Conservation (phyloP, 2,113 vertebrate genomes). For the Orientallactaga bullata region DNA sequence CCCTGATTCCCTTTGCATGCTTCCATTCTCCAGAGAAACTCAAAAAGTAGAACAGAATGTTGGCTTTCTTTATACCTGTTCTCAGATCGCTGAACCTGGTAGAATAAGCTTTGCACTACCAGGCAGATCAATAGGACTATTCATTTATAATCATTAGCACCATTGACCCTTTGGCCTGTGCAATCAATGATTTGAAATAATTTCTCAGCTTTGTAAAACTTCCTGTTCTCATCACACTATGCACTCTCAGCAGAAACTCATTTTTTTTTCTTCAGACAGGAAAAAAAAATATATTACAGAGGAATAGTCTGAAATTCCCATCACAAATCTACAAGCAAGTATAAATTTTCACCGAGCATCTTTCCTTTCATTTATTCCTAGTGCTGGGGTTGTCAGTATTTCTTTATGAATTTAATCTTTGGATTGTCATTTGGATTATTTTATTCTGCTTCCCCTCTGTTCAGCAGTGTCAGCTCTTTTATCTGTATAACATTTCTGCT, state of each 20-base stretch:
- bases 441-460: not conserved
- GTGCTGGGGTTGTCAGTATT: not conserved
- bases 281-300: not conserved
- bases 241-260: conserved; percentile 15
- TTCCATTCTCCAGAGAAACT: not conserved
- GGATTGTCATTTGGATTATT: not conserved
- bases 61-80: not conserved
- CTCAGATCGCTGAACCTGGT: not conserved
- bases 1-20: no score
- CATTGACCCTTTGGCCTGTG: not conserved
- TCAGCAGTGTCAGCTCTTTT: not conserved
- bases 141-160: conserved; percentile 21
- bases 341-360: not conserved
- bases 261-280: not conserved
- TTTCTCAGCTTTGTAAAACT: conserved; percentile 58
- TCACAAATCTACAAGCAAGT: not conserved
- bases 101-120: not conserved
- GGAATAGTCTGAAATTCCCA: not conserved
- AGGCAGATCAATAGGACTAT: not conserved
- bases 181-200: conserved; percentile 28
- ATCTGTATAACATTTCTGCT: not conserved
- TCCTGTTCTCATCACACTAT: not conserved
- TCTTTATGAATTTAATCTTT: not conserved
- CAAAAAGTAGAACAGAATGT: not conserved
- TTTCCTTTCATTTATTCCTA: not conserved